Conservation (phyloP, 1,140 invertebrate species). For the Tetranychus urticae region DNA sequence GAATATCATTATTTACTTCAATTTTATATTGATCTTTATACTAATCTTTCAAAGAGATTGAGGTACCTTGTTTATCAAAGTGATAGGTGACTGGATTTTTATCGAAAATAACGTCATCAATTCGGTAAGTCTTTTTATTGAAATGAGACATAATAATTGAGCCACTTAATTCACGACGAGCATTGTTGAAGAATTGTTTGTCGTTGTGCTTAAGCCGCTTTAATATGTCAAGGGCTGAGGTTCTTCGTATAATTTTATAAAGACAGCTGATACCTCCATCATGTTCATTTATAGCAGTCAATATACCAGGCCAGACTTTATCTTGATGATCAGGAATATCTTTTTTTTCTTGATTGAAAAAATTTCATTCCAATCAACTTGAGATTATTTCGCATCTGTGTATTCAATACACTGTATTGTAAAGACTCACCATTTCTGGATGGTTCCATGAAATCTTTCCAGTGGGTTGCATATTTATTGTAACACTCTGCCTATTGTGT, state of each 20-base stretch:
- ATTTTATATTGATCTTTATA: slow-evolving; percentile 20
- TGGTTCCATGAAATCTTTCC: no score
- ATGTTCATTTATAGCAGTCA: slow-evolving; percentile 50
- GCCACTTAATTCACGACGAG: slow-evolving; percentile 11
- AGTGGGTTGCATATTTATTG: no score
- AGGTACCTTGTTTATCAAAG: slow-evolving; percentile 18
- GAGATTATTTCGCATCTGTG: background rate
- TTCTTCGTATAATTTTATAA: slow-evolving; percentile 40
- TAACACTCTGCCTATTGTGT: no score
- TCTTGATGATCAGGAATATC: no score
- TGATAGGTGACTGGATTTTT: slow-evolving; percentile 17
- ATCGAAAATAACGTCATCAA: slow-evolving; percentile 26
- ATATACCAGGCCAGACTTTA: slow-evolving; percentile 21
- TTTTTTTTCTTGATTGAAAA: no score
- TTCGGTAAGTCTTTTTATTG: slow-evolving; percentile 26
- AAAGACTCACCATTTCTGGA: background rate
- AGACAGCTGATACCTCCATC: slow-evolving; percentile 44
- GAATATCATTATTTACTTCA: slow-evolving; percentile 17
- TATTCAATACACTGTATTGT: no score
- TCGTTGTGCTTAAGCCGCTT: background rate
- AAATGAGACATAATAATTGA: slow-evolving; percentile 23
- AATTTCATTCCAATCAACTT: background rate
- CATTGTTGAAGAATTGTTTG: background rate
- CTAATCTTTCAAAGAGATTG: slow-evolving; percentile 18
- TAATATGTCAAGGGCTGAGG: slow-evolving; percentile 9